phyloP scores from a whole-genome alignment of 53 echinoderm and acorn worm genomes.

The Pentamera pediparva region DNA sequence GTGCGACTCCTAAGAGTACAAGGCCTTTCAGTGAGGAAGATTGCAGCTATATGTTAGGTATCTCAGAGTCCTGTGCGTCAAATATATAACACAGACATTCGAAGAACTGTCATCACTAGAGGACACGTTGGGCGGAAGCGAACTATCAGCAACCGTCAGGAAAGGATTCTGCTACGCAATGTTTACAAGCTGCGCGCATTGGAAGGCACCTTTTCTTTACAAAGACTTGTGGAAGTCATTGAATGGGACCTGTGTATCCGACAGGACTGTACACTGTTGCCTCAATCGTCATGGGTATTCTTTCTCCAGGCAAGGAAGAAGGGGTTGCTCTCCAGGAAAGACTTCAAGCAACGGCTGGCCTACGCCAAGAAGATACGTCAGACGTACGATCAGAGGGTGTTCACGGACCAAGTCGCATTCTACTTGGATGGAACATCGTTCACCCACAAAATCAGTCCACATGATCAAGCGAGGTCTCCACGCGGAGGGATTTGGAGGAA shows the following conservation, averaged over 20 bases:
- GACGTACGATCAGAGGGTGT: not conserved
- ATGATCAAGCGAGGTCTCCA: constrained; percentile 27
- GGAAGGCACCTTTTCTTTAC: constrained; percentile 14
- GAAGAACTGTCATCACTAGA: not conserved
- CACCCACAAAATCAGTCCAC: not conserved
- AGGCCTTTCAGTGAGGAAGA: not conserved
- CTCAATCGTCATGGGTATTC: not conserved
- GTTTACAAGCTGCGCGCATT: not conserved
- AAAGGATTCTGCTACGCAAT: not conserved
- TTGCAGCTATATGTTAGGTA: not conserved
- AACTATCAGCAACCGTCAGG: not conserved
- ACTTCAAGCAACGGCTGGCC: not conserved
- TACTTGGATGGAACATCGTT: constrained; percentile 20
- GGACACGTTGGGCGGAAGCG: not conserved
- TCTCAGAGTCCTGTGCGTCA: not conserved
- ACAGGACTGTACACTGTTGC: constrained; percentile 1
- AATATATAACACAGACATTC: not conserved
- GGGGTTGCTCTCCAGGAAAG: not conserved
- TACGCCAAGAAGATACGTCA: constrained; percentile 1
- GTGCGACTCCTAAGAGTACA: constrained; percentile 1
- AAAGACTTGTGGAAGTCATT: not conserved
- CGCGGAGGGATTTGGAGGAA: no score
- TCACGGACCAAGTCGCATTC: constrained; percentile 27
- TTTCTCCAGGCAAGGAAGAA: constrained; percentile 11
- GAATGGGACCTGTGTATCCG: not conserved